A percentile compares a stretch with the other conserved stretches of the same genome.
These are phyloP conservation scores for Oxygymnocypris stewartii DNA, from an alignment of 2,113 vertebrate species.

Conservation along the genomic window DNA sequence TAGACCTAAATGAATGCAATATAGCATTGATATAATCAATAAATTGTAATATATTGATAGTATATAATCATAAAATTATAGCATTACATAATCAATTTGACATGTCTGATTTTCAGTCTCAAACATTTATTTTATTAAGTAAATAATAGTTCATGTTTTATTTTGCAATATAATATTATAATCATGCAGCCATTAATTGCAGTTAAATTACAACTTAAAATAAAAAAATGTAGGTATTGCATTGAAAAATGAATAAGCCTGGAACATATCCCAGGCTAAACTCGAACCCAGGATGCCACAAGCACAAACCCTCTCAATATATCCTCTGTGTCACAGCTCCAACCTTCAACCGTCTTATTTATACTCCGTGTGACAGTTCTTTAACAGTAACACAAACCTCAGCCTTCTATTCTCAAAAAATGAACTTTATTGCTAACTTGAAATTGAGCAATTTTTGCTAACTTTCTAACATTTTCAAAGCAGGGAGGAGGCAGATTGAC, in stretches of 20 bases:
- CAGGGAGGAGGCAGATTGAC: slow-evolving; percentile 16
- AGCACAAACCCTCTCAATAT: neutral
- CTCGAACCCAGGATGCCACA: neutral
- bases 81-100: neutral
- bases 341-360: slow-evolving; percentile 19
- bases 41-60: too few species aligned
- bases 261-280: neutral
- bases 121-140: neutral
- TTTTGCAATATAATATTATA: neutral
- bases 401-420: neutral
- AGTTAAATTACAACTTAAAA: neutral
- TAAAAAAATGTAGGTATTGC: too few species aligned
- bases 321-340: neutral
- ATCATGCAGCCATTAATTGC: neutral
- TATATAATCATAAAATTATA: too few species aligned
- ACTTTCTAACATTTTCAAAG: slow-evolving; percentile 11
- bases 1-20: neutral
- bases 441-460: neutral
- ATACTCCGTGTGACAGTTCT: neutral
- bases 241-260: neutral
- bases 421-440: neutral
- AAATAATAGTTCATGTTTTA: neutral
- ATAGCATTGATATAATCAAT: too few species aligned
- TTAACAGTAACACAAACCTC: neutral
- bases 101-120: neutral